Base-by-base conservation (phyloP, 2,797 vertebrate species). In the Sebastes goodei region DNA sequence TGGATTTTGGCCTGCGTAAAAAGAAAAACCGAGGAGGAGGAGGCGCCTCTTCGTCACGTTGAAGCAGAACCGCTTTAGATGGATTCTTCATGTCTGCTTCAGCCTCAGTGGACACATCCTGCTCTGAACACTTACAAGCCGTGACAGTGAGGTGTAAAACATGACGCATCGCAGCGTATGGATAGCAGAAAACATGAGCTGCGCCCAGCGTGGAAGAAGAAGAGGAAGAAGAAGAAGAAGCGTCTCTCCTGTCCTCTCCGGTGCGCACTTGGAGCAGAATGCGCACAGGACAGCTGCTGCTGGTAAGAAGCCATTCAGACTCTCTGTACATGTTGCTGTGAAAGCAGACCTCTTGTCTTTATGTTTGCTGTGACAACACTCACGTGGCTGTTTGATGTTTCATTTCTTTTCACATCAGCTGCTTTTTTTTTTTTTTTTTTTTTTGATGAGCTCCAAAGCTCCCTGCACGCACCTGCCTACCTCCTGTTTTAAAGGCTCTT, bases 41-140 rank as follows among this genome's bases (percentile, higher is more conserved):
- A 93, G 93, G 92, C 80, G 91, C 92, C 84, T 92, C 77, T 78
- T 77, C 14, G 75, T 78, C 14, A 74, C 83, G 74, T 62, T 84
- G 85, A 84, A 89, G 85, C 88, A 66, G 79, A 83, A 68, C 66
- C 74, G 78, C 84, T 83, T 80, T 81, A 74, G 81, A 92, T 92
- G 93, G 92, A 88, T 92, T 63, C 86, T 93, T 90, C 85, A 81
- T 83, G 90, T 86, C 66, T 46, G 84, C 86, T 89, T 76, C 90
- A 88, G 85, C 80, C 84, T 64, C 91, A 77, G 83, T 85, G 89
- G 82, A 89, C 77, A 83, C 91, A 81, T 76, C 20, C 82, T 59
- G 85, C 86, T 80, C 76, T 72, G 84, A 83, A 86, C 91, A 70
- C 57, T 85, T 68, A 66, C 83, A 32, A 78, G 80, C 92, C 84